Evolutionary conservation across 2,113 vertebrate species (phyloP).

Genomic region (Protomyctophum bolini): DNA sequence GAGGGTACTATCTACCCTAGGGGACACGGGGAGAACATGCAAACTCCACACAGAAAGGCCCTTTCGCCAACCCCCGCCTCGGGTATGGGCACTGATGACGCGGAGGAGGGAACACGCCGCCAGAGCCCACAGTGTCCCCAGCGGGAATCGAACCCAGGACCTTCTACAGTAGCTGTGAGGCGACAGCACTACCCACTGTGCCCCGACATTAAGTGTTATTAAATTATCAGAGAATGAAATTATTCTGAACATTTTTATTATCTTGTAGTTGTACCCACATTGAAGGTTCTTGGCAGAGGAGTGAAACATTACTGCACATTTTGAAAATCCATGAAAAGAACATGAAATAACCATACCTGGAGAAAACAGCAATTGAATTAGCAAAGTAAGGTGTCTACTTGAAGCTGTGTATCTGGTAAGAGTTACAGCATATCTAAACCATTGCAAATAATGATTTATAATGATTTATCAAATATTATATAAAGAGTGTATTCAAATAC

Average conservation of each 20-base stretch:
- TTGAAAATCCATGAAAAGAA: slow-evolving; percentile 26
- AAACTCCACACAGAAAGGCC: no score
- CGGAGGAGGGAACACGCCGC: no score
- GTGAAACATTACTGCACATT: neutral
- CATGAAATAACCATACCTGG: slow-evolving; percentile 14
- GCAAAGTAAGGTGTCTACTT: neutral
- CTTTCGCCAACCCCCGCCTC: no score
- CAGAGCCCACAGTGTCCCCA: no score
- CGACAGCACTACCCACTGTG: no score
- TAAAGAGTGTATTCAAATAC: slow-evolving; percentile 12
- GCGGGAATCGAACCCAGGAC: no score
- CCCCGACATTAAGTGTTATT: no score
- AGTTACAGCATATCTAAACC: slow-evolving; percentile 10
- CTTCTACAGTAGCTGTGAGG: no score
- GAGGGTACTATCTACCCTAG: no score
- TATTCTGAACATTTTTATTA: slow-evolving; percentile 46
- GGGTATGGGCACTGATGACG: no score
- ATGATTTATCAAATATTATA: no score
- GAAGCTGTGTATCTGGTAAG: neutral
- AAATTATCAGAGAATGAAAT: neutral
- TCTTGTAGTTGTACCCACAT: slow-evolving; percentile 23
- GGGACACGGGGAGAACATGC: no score
- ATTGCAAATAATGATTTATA: slow-evolving; percentile 1
- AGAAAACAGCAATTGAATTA: slow-evolving; percentile 31
- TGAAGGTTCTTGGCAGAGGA: slow-evolving; percentile 25